Conservation (phyloP, 2,888 invertebrate species). For the Scaptomyza polygonia region DNA sequence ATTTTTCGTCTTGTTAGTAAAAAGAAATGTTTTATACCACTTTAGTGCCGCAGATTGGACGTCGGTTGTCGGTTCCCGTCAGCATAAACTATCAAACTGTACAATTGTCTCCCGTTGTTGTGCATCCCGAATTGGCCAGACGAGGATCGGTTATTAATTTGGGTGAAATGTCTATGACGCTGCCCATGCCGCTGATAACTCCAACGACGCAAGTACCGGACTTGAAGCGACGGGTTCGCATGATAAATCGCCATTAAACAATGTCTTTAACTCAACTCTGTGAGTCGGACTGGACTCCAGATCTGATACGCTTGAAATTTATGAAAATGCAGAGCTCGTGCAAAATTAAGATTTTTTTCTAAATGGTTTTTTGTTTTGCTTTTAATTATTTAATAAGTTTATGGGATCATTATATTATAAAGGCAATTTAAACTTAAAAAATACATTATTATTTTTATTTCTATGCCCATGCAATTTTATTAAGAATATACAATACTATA, state of each 20-base stretch:
- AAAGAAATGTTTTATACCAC: slow-evolving; percentile 14
- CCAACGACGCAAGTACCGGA: slow-evolving; percentile 57
- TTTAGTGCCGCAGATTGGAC: slow-evolving; percentile 51
- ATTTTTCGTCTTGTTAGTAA: neutral
- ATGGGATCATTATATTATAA: slow-evolving; percentile 35
- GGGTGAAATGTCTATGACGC: slow-evolving; percentile 29
- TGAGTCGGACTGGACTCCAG: neutral
- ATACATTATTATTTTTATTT: slow-evolving; percentile 44
- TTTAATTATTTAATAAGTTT: slow-evolving; percentile 51
- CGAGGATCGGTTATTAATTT: slow-evolving; percentile 69
- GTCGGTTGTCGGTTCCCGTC: slow-evolving; percentile 77
- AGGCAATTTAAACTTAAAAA: slow-evolving; percentile 56
- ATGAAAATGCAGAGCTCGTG: neutral
- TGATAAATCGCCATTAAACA: slow-evolving; percentile 82
- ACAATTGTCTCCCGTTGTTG: slow-evolving; percentile 34
- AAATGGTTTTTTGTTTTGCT: slow-evolving; percentile 36
- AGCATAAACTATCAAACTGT: slow-evolving; percentile 73
- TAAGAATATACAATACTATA: slow-evolving; percentile 55
- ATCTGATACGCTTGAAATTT: slow-evolving; percentile 30
- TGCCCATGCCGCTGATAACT: slow-evolving; percentile 1
- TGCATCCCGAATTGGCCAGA: slow-evolving; percentile 38
- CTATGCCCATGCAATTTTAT: slow-evolving; percentile 63
- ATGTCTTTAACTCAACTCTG: slow-evolving; percentile 3
- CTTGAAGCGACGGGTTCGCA: slow-evolving; percentile 81
- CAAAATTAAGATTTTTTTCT: neutral